Evolutionary conservation across 2,113 vertebrate genomes (phyloP).

Genomic region (Phaetusa simplex): DNA sequence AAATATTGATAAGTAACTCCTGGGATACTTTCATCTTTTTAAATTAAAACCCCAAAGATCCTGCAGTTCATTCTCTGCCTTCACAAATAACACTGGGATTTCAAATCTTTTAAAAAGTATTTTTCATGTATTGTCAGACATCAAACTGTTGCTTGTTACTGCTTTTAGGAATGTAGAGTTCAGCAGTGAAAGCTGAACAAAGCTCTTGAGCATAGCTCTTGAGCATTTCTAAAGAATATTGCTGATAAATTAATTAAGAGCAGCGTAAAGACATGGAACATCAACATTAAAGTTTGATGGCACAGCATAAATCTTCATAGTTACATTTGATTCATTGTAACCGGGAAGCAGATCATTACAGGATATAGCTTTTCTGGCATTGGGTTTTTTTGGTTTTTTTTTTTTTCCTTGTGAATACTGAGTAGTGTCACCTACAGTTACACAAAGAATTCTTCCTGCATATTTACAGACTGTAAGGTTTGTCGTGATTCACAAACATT

Average conservation of each 20-base stretch:
- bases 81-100: neutral
- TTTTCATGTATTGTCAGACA: neutral
- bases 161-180: neutral
- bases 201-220: neutral
- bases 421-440: neutral
- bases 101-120: neutral
- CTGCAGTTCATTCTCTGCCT: neutral
- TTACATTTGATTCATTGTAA: neutral
- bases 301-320: neutral
- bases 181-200: neutral
- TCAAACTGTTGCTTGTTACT: neutral
- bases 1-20: neutral
- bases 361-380: neutral
- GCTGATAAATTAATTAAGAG: constrained; percentile 19
- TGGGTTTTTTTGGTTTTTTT: neutral
- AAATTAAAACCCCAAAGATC: neutral
- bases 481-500: neutral
- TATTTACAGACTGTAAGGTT: neutral
- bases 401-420: neutral
- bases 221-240: neutral
- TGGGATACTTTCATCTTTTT: neutral
- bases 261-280: neutral
- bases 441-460: neutral
- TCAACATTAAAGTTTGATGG: neutral
- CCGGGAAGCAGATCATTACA: neutral